phyloP scores from a whole-genome alignment of 1,140 invertebrate genomes.

The Pseudomyrmex cubaensis region DNA sequence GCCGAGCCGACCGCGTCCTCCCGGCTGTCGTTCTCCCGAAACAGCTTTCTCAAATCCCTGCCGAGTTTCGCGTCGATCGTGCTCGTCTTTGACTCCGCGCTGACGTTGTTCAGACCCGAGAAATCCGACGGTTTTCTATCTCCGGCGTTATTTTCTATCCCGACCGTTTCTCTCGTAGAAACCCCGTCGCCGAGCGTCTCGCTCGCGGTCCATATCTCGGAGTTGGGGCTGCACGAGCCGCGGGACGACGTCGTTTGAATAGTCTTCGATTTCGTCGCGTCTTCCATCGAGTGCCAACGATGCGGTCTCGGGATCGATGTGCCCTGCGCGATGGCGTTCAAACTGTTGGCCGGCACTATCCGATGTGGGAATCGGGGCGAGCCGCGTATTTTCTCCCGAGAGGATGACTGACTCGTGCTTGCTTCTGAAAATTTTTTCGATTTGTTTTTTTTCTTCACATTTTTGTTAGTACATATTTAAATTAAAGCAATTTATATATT shows the following conservation, averaged over 20 bases:
- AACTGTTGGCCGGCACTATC: constrained; percentile 88
- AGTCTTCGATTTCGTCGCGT: constrained; percentile 83
- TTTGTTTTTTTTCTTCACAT: background rate
- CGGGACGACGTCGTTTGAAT: constrained; percentile 66
- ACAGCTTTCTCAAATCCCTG: constrained; percentile 72
- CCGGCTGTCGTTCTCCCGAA: constrained; percentile 64
- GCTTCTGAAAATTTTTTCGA: constrained; percentile 64
- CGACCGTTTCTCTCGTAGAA: constrained; percentile 80
- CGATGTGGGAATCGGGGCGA: constrained; percentile 90
- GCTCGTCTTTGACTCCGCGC: constrained; percentile 69
- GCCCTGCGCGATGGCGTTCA: constrained; percentile 83
- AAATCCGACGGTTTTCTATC: constrained; percentile 70
- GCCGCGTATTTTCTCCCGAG: constrained; percentile 84
- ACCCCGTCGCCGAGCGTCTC: constrained; percentile 77
- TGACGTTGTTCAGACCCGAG: constrained; percentile 51
- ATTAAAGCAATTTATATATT: no score
- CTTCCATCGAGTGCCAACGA: constrained; percentile 87
- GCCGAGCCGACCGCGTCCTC: constrained; percentile 47
- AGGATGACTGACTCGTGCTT: constrained; percentile 77
- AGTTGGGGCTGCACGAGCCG: constrained; percentile 76
- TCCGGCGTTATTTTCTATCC: constrained; percentile 53
- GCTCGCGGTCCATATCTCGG: constrained; percentile 83
- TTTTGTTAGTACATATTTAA: background rate
- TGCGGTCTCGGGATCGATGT: constrained; percentile 69
- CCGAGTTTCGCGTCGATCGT: constrained; percentile 72